Evolutionary conservation across 2,888 invertebrate species (phyloP).

Genomic region (Nudaria mundana): DNA sequence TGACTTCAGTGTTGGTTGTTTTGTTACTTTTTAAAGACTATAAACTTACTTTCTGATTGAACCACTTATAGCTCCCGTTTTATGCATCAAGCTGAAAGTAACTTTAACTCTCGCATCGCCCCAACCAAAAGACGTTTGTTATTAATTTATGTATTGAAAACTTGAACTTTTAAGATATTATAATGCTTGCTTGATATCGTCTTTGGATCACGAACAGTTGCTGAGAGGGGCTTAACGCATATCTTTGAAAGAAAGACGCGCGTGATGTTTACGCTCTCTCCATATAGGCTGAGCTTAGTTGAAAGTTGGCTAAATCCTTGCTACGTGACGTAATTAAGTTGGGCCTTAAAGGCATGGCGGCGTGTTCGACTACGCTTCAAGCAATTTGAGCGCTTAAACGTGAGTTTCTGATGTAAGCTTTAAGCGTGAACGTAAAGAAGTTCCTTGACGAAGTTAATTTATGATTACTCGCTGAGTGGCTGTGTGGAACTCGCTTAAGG

Average conservation of each 20-base stretch:
- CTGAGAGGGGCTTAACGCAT: conserved; percentile 55
- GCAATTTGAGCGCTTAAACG: conserved; percentile 23
- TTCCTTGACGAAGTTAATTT: conserved; percentile 26
- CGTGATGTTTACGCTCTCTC: conserved; percentile 53
- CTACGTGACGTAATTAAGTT: conserved; percentile 65
- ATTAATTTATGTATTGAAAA: conserved; percentile 29
- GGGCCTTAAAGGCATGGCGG: conserved; percentile 35
- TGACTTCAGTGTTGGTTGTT: too few species aligned
- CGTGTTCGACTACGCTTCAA: conserved; percentile 24
- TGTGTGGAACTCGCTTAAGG: conserved; percentile 24
- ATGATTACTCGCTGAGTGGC: conserved; percentile 22
- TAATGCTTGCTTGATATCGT: conserved; percentile 27
- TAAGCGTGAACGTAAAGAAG: conserved; percentile 21
- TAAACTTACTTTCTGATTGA: too few species aligned
- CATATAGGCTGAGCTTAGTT: conserved; percentile 48
- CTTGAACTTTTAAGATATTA: conserved; percentile 34
- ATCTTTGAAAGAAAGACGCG: conserved; percentile 54
- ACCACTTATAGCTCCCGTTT: too few species aligned
- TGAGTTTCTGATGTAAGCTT: conserved; percentile 18
- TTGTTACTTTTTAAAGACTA: too few species aligned
- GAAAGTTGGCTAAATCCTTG: conserved; percentile 58
- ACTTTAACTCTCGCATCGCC: too few species aligned
- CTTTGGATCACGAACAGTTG: conserved; percentile 52
- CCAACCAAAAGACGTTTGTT: conserved; percentile 17
- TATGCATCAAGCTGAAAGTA: too few species aligned